Conservation (phyloP, 2,113 vertebrate species). For the Osmerus eperlanus region DNA sequence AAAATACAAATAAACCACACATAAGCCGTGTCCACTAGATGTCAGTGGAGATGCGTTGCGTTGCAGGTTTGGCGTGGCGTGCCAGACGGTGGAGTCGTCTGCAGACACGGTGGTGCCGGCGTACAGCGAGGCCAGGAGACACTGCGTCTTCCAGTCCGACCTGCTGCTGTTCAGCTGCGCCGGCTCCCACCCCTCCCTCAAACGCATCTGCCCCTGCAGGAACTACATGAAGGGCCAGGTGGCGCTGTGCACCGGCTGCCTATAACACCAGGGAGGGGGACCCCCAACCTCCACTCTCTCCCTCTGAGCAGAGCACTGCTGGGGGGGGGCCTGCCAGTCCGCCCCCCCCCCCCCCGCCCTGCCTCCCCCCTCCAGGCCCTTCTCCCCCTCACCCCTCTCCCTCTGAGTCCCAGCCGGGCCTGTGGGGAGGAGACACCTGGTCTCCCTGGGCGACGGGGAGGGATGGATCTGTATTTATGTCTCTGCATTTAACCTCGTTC, state of each 20-base stretch:
- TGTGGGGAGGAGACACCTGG: neutral
- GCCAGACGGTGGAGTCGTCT: slow-evolving; percentile 84
- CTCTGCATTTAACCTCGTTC: neutral
- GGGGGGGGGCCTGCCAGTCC: neutral
- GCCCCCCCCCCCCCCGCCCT: neutral
- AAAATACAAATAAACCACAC: neutral
- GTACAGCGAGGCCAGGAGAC: slow-evolving; percentile 78
- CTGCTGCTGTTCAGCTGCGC: slow-evolving; percentile 97
- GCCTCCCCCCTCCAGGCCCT: neutral
- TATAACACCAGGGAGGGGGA: slow-evolving; percentile 75
- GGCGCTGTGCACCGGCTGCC: slow-evolving; percentile 91
- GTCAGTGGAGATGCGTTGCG: slow-evolving; percentile 13
- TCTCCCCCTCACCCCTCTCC: neutral
- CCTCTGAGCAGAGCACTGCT: neutral
- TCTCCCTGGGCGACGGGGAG: neutral
- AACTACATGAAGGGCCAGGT: slow-evolving; percentile 99
- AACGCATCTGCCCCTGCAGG: slow-evolving; percentile 92
- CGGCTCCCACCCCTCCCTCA: slow-evolving; percentile 80
- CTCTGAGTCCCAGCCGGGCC: neutral
- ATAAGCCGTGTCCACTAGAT: neutral
- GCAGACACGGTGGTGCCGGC: slow-evolving; percentile 90
- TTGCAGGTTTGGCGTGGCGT: slow-evolving; percentile 82
- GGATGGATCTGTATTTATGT: slow-evolving; percentile 1
- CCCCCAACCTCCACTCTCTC: neutral
- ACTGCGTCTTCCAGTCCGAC: slow-evolving; percentile 94